Evolutionary conservation across 2,888 invertebrate species (phyloP), one percentile per base, ranked within the genome.

Genomic region (Rhopalosiphum nymphaeae): DNA sequence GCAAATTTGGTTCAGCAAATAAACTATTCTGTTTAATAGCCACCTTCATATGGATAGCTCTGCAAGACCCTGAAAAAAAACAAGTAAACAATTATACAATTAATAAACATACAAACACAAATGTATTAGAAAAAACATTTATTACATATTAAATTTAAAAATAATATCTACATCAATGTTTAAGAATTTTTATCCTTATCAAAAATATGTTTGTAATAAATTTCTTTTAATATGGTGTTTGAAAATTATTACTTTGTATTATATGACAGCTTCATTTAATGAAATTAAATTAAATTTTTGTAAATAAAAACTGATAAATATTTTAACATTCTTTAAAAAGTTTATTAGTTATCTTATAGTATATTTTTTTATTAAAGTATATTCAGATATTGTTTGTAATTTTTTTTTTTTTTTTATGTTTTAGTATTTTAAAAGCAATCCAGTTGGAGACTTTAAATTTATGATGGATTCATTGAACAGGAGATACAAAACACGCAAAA

Each of bases 1-100:
- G 94, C 9, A 94, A 94, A 91, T 90, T 67, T 16, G 94, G 94
- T 86, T 42, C 91, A 16, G n/a, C 94, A 26, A 91, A 86, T 29
- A 94, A 53, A 94, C 21, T 94, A 13, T 94, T 87, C n/a, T 94
- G 94, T 86, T 91, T 56, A 9, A 94, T 94, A 44, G 57, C 94
- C 13, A 94, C 94, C 0, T 94, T 86, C 67, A 90, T 94, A 26
- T 94, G 94, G 94, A 91, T 94, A 49, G 94, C 86, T 13, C 0
- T 94, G 25, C 94, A 94, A 91, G 94, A 94, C 25, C 91, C 91
- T 5, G 7, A 87, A 91, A 94, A 94, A 4, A 94, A 91, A 87
- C 57, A 21, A 10, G 94, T 94, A 91, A 78, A 78, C 16, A 0
- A 91, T 46, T 57, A 1, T 86, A n/a, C 7, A 44, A 5, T 86